phyloP scores from a whole-genome alignment of 2,113 vertebrate species.

The Fulica atra region DNA sequence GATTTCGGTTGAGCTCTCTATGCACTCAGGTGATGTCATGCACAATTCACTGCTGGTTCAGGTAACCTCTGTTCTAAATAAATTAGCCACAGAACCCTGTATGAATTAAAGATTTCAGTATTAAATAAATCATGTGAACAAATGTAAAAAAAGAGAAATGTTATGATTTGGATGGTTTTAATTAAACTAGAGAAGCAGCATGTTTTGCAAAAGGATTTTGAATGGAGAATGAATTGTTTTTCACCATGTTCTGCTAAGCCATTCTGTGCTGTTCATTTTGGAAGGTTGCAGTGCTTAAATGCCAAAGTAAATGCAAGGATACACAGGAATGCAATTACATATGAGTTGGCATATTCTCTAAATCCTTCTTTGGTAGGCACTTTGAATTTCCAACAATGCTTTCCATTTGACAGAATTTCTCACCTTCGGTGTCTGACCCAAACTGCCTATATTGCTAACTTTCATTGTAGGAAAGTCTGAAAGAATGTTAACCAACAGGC shows the following conservation, averaged over 20 bases:
- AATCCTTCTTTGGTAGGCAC: background rate
- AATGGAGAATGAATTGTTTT: background rate
- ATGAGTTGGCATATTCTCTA: background rate
- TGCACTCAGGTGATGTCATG: background rate
- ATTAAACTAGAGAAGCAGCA: background rate
- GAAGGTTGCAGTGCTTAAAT: background rate
- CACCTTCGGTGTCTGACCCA: background rate
- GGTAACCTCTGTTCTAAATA: background rate
- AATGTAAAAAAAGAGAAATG: slow-evolving; percentile 1
- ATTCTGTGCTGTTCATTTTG: background rate
- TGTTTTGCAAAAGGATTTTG: background rate
- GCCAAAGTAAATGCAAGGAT: background rate
- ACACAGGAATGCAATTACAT: background rate
- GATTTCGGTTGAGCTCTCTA: background rate
- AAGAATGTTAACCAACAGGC: background rate
- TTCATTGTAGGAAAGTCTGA: background rate
- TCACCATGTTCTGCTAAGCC: background rate
- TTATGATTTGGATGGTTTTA: background rate
- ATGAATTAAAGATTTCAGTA: slow-evolving; percentile 65
- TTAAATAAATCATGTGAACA: slow-evolving; percentile 67
- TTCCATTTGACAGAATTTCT: background rate
- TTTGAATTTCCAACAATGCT: background rate
- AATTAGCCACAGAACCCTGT: background rate
- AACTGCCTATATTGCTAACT: background rate
- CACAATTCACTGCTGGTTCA: background rate